phyloP scores from a whole-genome alignment of 2,888 invertebrate species.

The Hemicrepidius hirtus region DNA sequence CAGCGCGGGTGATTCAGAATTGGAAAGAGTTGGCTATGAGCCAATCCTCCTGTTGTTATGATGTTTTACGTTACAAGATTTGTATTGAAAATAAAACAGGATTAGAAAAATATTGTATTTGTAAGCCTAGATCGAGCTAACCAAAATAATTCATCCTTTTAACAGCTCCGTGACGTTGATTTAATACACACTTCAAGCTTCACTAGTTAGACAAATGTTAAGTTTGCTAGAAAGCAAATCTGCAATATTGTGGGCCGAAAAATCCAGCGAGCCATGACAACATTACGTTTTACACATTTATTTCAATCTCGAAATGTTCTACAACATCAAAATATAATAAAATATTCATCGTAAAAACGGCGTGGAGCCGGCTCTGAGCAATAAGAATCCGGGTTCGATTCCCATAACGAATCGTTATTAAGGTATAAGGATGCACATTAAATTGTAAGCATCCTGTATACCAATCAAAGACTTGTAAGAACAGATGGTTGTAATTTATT shows the following conservation, averaged over 20 bases:
- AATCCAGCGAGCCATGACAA: not conserved
- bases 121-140: constrained; percentile 53
- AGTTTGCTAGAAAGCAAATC: constrained; percentile 23
- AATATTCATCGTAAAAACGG: too few species aligned
- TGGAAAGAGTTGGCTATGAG: constrained; percentile 50
- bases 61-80: constrained; percentile 53
- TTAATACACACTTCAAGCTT: constrained; percentile 49
- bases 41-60: constrained; percentile 56
- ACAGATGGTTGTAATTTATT: too few species aligned
- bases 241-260: constrained; percentile 19
- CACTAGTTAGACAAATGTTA: constrained; percentile 45
- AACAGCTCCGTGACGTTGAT: constrained; percentile 51
- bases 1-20: constrained; percentile 53
- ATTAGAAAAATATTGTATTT: constrained; percentile 54
- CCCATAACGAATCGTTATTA: too few species aligned
- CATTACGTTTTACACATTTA: too few species aligned
- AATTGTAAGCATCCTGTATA: too few species aligned
- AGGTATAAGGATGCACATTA: too few species aligned
- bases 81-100: constrained; percentile 55
- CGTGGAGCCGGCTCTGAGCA: too few species aligned
- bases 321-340: too few species aligned
- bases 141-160: constrained; percentile 53
- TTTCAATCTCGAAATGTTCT: too few species aligned
- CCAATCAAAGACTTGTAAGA: too few species aligned
- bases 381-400: too few species aligned